phyloP scores from a whole-genome alignment of 1,140 invertebrate genomes.

The Pinna nobilis region DNA sequence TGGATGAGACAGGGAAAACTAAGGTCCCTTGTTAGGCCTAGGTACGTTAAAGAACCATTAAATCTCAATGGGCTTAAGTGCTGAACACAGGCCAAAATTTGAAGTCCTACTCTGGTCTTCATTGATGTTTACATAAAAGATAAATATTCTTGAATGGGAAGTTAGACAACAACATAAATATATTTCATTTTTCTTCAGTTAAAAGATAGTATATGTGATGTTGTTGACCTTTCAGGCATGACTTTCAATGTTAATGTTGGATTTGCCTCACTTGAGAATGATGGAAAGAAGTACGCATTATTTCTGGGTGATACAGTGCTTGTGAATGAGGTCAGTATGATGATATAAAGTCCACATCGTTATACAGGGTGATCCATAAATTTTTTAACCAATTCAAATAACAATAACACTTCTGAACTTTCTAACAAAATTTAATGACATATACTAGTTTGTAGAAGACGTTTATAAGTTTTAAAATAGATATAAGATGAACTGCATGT shows the following conservation, averaged over 20 bases:
- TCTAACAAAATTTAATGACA: background rate
- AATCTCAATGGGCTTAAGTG: too few relatives aligned
- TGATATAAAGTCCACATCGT: too few relatives aligned
- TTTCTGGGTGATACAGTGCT: conserved; percentile 98
- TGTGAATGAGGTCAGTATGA: conserved; percentile 86
- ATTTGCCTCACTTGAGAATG: conserved; percentile 90
- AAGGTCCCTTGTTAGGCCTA: too few relatives aligned
- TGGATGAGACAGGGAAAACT: too few relatives aligned
- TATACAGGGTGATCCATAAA: too few relatives aligned
- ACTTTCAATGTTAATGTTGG: conserved; percentile 98
- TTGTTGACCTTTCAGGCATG: conserved; percentile 82
- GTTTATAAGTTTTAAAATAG: background rate
- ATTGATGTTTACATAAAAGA: too few relatives aligned
- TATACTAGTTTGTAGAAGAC: background rate
- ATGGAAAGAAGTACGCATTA: conserved; percentile 88
- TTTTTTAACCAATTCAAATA: background rate
- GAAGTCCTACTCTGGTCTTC: too few relatives aligned
- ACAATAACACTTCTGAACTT: background rate
- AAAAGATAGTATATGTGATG: background rate
- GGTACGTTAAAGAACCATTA: too few relatives aligned
- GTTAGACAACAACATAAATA: too few relatives aligned
- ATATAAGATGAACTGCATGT: too few relatives aligned
- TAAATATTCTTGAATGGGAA: too few relatives aligned
- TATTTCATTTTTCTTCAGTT: background rate
- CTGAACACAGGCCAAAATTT: too few relatives aligned